Conservation (phyloP, 2,113 vertebrate species). For the Panthera uncia region DNA sequence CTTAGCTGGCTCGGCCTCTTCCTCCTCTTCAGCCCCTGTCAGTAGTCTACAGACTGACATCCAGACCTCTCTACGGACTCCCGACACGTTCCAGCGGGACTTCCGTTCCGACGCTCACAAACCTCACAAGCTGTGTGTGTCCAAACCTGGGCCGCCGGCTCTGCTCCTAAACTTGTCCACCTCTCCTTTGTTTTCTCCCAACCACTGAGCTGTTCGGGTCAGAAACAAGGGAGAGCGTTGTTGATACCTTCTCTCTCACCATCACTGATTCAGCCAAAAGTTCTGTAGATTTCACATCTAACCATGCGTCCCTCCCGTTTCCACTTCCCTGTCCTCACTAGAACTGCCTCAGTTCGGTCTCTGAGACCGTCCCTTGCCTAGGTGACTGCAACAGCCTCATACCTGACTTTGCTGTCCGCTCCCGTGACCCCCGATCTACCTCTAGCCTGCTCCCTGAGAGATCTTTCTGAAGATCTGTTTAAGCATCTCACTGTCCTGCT, state of each 20-base stretch:
- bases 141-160: background rate
- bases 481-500: background rate
- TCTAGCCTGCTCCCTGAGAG: background rate
- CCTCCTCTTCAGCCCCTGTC: too few species aligned
- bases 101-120: accelerated
- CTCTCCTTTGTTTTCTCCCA: background rate
- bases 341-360: background rate
- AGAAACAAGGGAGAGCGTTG: background rate
- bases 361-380: background rate
- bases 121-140: background rate
- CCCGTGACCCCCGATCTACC: accelerated
- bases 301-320: background rate
- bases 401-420: accelerated
- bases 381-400: accelerated
- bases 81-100: background rate
- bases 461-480: background rate
- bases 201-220: background rate
- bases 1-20: background rate
- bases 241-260: background rate
- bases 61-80: too few species aligned
- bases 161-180: background rate
- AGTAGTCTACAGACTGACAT: background rate
- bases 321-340: background rate
- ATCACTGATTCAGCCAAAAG: background rate
- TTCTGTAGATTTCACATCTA: background rate